Percentiles rank a stretch among this genome's conserved stretches.
phyloP scores from a whole-genome alignment of 2,113 vertebrate species.

The Shinisaurus crocodilurus region DNA sequence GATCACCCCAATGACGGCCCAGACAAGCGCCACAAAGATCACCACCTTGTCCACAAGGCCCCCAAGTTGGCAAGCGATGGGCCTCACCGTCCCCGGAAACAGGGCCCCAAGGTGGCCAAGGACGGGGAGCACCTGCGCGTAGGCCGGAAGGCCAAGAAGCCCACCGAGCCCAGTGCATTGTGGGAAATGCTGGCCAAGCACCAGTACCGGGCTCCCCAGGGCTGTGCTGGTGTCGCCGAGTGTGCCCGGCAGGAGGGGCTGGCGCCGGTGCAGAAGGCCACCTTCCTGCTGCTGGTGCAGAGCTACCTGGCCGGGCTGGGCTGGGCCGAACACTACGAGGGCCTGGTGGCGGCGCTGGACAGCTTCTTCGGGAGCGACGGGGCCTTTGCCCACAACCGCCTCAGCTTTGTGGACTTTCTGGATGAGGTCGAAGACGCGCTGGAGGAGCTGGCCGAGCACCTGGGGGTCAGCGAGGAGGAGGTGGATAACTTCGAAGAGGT shows the following conservation, averaged over 20 bases:
- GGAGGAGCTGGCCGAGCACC: conserved; percentile 83
- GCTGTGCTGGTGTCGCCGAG: conserved; percentile 74
- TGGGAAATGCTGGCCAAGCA: conserved; percentile 68
- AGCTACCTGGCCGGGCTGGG: conserved; percentile 77
- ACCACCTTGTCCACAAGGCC: background rate
- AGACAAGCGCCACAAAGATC: conserved; percentile 7
- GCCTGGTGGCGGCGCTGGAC: conserved; percentile 59
- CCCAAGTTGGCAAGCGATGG: background rate
- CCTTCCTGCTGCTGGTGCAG: conserved; percentile 82
- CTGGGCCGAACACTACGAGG: conserved; percentile 57
- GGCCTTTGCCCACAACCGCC: conserved; percentile 83
- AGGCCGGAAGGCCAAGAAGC: conserved; percentile 46
- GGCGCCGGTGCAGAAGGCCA: conserved; percentile 75
- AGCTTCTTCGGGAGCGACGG: conserved; percentile 81
- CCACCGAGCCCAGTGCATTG: conserved; percentile 59
- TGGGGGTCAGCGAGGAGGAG: conserved; percentile 76
- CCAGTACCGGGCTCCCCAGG: conserved; percentile 68
- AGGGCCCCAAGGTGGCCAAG: background rate
- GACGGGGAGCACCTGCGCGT: conserved; percentile 31
- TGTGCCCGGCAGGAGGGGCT: conserved; percentile 86
- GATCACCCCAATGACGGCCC: conserved; percentile 9
- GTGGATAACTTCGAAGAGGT: conserved; percentile 86
- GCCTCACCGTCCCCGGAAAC: conserved; percentile 1
- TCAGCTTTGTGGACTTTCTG: conserved; percentile 86
- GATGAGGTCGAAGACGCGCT: conserved; percentile 89